Percentiles rank a stretch among this genome's conserved stretches.
phyloP scores from a whole-genome alignment of 2,888 invertebrate genomes.

The Aproaerema taeniolella region DNA sequence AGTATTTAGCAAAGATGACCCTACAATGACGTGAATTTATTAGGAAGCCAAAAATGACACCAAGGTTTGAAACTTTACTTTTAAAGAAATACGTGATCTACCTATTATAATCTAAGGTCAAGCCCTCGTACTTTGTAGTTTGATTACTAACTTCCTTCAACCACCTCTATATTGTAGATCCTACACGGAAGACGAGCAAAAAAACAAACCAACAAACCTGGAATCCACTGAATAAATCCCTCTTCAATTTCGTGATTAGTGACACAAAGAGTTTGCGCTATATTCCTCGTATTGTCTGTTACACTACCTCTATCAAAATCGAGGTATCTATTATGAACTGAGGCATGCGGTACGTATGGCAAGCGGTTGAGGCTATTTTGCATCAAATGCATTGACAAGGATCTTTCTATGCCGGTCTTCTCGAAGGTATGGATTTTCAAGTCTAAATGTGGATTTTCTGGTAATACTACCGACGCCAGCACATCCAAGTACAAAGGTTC shows the following conservation, averaged over 20 bases:
- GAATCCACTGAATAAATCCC: conserved; percentile 60
- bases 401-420: conserved; percentile 44
- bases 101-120: not conserved
- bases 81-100: too few species aligned
- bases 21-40: not conserved
- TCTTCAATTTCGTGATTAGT: conserved; percentile 62
- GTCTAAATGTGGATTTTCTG: conserved; percentile 46
- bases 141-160: too few species aligned
- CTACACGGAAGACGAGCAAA: too few species aligned
- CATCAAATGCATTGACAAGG: conserved; percentile 53
- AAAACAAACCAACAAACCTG: conserved; percentile 52
- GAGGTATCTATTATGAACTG: conserved; percentile 57
- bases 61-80: too few species aligned
- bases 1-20: not conserved
- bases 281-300: conserved; percentile 50
- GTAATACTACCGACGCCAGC: conserved; percentile 47
- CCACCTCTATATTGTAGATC: too few species aligned
- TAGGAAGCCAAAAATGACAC: not conserved
- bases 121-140: too few species aligned
- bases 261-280: conserved; percentile 62
- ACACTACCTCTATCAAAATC: conserved; percentile 62
- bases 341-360: conserved; percentile 53
- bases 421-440: conserved; percentile 50
- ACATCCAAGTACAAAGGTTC: conserved; percentile 55
- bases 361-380: conserved; percentile 60